Evolutionary conservation across 2,888 invertebrate species (phyloP).

Genomic region (Polydrusus tereticollis): DNA sequence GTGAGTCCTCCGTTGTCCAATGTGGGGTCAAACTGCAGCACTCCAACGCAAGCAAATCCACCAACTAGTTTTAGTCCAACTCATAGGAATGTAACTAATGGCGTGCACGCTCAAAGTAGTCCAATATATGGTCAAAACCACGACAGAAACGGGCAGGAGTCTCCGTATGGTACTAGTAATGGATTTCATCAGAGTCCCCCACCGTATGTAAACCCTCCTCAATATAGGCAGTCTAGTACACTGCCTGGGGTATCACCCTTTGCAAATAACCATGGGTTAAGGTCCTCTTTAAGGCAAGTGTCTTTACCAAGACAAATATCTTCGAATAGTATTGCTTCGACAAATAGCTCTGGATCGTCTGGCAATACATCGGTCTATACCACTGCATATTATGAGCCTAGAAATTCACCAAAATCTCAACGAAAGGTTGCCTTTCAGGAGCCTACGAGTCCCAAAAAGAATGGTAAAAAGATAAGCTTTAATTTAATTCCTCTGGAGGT

Average conservation of each 20-base stretch:
- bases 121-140: conserved; percentile 57
- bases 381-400: conserved; percentile 70
- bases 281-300: conserved; percentile 63
- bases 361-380: conserved; percentile 58
- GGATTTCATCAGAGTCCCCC: conserved; percentile 63
- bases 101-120: conserved; percentile 46
- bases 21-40: conserved; percentile 63
- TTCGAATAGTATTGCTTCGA: conserved; percentile 71
- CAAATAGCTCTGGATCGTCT: conserved; percentile 67
- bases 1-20: conserved; percentile 63
- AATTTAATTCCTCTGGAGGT: conserved; percentile 71
- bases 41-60: conserved; percentile 62
- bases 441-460: conserved; percentile 71
- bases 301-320: conserved; percentile 72
- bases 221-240: conserved; percentile 62
- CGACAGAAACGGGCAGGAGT: conserved; percentile 54
- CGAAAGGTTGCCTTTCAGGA: conserved; percentile 76
- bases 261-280: conserved; percentile 59
- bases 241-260: conserved; percentile 59
- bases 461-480: conserved; percentile 76
- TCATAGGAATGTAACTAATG: conserved; percentile 52
- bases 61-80: conserved; percentile 62
- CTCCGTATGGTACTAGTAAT: conserved; percentile 43
- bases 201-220: conserved; percentile 64
- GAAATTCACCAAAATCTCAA: conserved; percentile 70